A percentile compares a stretch with the other conserved stretches of the same genome.
These are phyloP conservation scores for Rhyacichthys aspro DNA, from an alignment of 2,797 vertebrate genomes.

Conservation along the genomic window DNA sequence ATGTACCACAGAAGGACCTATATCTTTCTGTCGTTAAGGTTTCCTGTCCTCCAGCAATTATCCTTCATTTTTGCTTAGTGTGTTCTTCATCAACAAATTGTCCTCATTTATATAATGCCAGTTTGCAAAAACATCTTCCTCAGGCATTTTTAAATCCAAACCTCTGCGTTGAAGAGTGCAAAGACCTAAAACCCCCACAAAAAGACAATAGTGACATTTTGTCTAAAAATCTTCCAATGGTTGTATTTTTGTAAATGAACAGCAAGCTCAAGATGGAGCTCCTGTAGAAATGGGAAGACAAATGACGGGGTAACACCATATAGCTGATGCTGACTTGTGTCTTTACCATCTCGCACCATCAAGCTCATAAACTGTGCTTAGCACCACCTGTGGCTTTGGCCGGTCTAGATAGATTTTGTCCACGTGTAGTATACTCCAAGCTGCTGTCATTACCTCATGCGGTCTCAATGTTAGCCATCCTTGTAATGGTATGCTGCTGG, in stretches of 20 bases:
- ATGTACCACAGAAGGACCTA: conserved; percentile 67
- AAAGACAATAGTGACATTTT: neutral
- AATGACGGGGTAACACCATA: conserved; percentile 32
- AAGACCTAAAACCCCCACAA: neutral
- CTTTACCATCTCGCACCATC: conserved; percentile 46
- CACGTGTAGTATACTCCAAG: conserved; percentile 69
- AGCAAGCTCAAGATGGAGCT: conserved; percentile 4
- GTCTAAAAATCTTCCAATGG: neutral
- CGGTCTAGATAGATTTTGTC: conserved; percentile 58
- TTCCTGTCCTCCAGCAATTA: conserved; percentile 28
- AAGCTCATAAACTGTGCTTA: conserved; percentile 58
- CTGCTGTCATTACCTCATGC: conserved; percentile 84
- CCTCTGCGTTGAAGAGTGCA: too few relatives aligned
- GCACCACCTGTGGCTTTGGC: conserved; percentile 63
- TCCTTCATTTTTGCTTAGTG: conserved; percentile 5
- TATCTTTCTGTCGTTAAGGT: conserved; percentile 66
- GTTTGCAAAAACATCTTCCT: too few relatives aligned
- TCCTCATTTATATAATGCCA: too few relatives aligned
- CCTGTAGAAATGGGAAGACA: conserved; percentile 25
- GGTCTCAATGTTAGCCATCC: conserved; percentile 83
- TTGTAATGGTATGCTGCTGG: conserved; percentile 76
- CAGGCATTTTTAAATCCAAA: too few relatives aligned
- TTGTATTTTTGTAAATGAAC: conserved; percentile 7
- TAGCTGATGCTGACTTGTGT: conserved; percentile 43
- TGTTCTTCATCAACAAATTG: neutral